These are phyloP conservation scores for Neolamprologus modestus DNA, from an alignment of 2,113 vertebrate genomes.

Conservation along the genomic window DNA sequence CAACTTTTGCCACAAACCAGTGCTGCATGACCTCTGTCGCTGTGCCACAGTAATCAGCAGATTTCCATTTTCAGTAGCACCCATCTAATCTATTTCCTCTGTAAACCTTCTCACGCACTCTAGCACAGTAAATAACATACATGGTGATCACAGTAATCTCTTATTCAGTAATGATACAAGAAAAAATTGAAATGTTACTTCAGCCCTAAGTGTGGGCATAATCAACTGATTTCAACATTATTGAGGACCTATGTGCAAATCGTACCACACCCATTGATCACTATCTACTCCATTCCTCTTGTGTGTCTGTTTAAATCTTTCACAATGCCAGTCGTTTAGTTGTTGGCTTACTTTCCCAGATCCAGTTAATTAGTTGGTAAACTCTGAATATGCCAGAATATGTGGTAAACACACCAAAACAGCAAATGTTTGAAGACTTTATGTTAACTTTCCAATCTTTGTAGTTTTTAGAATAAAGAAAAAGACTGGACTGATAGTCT, in stretches of 20 bases:
- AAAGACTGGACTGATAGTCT: background rate
- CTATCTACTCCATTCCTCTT: background rate
- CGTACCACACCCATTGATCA: background rate
- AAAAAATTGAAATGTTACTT: background rate
- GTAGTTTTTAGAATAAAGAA: background rate
- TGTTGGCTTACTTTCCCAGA: background rate
- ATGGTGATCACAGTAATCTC: background rate
- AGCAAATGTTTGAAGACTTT: background rate
- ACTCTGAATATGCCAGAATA: background rate
- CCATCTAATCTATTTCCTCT: background rate
- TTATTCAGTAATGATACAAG: background rate
- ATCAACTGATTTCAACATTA: background rate
- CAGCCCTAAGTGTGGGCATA: background rate
- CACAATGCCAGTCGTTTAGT: background rate
- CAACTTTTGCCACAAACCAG: background rate
- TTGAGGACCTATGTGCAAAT: background rate
- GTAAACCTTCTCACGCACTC: accelerated
- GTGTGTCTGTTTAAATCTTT: background rate
- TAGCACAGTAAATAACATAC: background rate
- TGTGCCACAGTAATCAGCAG: background rate
- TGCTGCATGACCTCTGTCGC: background rate
- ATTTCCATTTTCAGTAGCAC: background rate
- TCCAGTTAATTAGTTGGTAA: background rate
- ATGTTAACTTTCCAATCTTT: background rate
- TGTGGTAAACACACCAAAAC: background rate